Evolutionary conservation across 1,140 invertebrate species (phyloP).

Genomic region (Lepidostoma basale): DNA sequence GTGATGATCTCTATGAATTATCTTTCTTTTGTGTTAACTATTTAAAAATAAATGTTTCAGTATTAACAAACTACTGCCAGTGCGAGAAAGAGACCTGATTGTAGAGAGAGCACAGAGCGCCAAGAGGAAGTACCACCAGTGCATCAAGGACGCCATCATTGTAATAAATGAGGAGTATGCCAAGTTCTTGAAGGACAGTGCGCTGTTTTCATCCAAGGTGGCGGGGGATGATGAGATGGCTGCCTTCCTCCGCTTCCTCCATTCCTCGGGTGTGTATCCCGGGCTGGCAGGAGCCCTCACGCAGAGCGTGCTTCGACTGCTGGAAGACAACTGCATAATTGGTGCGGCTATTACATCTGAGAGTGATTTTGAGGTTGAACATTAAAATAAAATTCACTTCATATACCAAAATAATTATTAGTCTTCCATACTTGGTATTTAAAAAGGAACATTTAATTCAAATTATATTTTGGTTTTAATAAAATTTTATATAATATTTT

Average conservation of each 20-base stretch:
- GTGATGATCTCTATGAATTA: no score
- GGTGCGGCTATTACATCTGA: neutral
- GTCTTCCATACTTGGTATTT: no score
- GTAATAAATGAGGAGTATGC: slow-evolving; percentile 10
- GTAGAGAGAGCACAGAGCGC: slow-evolving; percentile 19
- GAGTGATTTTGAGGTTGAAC: slow-evolving; percentile 12
- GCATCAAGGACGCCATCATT: neutral
- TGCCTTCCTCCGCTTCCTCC: slow-evolving; percentile 1
- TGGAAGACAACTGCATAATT: slow-evolving; percentile 18
- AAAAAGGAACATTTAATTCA: no score
- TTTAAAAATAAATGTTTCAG: no score
- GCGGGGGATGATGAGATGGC: slow-evolving; percentile 24
- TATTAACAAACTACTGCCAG: slow-evolving; percentile 12
- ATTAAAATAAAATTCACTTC: no score
- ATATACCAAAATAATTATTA: no score
- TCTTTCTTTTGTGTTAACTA: no score
- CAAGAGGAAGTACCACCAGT: slow-evolving; percentile 12
- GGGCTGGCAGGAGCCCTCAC: neutral
- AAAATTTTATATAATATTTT: no score
- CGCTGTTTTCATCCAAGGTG: slow-evolving; percentile 2
- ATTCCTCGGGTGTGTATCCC: neutral
- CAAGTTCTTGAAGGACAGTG: neutral
- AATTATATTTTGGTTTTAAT: no score
- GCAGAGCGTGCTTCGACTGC: neutral
- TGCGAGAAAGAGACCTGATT: slow-evolving; percentile 2